A percentile compares a stretch with the other conserved stretches of the same genome.
Evolutionary conservation across 2,113 vertebrate genomes (phyloP).

Genomic region (Lophura nycthemera): DNA sequence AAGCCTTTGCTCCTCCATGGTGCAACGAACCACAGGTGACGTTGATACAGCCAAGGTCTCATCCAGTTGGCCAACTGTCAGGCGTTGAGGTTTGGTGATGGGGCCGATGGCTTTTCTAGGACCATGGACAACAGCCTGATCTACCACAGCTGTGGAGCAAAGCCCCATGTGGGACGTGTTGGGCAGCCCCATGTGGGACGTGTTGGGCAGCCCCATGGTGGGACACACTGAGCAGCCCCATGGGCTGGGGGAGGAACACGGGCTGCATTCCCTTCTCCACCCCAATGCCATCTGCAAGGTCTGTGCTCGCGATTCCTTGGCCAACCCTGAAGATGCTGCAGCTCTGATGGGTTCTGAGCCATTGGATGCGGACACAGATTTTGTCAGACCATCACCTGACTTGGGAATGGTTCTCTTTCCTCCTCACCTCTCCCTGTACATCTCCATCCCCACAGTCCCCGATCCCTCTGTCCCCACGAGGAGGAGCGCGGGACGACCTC

Average conservation of each 20-base stretch:
- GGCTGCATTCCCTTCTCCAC: rapidly evolving
- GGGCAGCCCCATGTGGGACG: no score
- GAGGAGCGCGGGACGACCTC: not conserved
- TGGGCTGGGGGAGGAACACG: rapidly evolving
- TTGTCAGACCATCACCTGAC: rapidly evolving
- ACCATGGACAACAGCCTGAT: not conserved
- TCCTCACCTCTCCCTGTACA: rapidly evolving
- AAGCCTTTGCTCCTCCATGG: not conserved
- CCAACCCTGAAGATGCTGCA: not conserved
- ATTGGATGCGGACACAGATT: rapidly evolving
- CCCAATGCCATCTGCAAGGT: not conserved
- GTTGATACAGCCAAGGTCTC: rapidly evolving
- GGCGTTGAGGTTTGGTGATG: not conserved
- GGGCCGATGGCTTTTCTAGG: not conserved
- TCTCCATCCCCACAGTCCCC: not conserved
- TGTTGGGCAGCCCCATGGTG: no score
- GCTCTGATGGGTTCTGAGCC: not conserved
- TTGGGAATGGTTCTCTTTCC: not conserved
- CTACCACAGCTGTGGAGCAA: not conserved
- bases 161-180: no score
- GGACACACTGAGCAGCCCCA: not conserved
- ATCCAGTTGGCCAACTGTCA: rapidly evolving
- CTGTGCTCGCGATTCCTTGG: not conserved
- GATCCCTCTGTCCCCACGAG: not conserved
- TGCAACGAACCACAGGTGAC: not conserved